Conservation (phyloP, 2,888 invertebrate species). For the Pristionchus maxplancki region DNA sequence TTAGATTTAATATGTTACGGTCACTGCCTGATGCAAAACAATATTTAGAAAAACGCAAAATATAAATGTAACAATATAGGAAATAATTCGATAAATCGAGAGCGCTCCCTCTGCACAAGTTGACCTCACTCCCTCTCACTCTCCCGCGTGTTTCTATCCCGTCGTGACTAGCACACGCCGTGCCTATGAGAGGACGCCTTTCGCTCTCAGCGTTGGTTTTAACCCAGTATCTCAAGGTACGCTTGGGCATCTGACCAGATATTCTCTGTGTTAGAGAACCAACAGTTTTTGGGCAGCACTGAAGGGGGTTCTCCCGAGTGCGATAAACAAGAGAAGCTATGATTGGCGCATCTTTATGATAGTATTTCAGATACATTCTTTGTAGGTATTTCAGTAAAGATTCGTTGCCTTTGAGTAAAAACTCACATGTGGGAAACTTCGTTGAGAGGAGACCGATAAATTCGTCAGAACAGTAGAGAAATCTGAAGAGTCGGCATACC, state of each 20-base stretch:
- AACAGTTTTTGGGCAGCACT: conserved; percentile 38
- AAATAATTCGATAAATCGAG: neutral
- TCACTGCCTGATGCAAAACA: too few species aligned
- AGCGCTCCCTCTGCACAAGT: neutral
- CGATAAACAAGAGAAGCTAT: too few species aligned
- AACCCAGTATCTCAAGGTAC: conserved; percentile 45
- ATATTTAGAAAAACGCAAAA: neutral
- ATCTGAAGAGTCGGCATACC: neutral
- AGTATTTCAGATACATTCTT: too few species aligned
- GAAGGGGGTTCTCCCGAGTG: conserved; percentile 35
- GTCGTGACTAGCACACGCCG: neutral
- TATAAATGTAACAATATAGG: neutral
- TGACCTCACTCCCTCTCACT: neutral
- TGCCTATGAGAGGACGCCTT: neutral
- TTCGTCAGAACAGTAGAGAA: too few species aligned
- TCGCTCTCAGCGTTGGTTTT: conserved; percentile 15
- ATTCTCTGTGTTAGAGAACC: conserved; percentile 43
- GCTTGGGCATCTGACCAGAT: conserved; percentile 43
- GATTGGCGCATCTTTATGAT: too few species aligned
- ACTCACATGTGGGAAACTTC: too few species aligned
- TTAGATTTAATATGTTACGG: too few species aligned
- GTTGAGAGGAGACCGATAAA: too few species aligned
- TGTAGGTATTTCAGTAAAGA: too few species aligned
- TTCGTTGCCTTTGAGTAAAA: too few species aligned
- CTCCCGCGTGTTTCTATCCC: neutral